Percentiles rank a stretch among this genome's conserved stretches.
These are phyloP conservation scores for Neuroscelio doddi DNA, from an alignment of 2,888 invertebrate genomes.

Conservation along the genomic window DNA sequence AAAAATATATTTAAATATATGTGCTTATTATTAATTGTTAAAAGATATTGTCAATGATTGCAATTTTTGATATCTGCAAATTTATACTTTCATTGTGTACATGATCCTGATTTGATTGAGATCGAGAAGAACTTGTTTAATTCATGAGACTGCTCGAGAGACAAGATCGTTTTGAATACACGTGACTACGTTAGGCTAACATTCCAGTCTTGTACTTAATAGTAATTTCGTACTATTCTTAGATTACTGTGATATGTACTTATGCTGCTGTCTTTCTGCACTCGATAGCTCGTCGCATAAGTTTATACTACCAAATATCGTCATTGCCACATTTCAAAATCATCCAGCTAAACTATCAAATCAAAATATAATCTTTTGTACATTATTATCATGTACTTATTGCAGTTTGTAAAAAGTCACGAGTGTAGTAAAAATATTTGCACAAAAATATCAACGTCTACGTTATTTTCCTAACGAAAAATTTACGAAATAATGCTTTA, in stretches of 20 bases:
- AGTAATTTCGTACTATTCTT: conserved; percentile 30
- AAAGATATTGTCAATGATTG: no score
- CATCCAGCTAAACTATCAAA: background rate
- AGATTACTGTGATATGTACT: conserved; percentile 39
- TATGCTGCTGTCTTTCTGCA: conserved; percentile 40
- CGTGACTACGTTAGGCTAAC: conserved; percentile 16
- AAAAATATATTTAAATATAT: background rate
- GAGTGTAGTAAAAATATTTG: conserved; percentile 32
- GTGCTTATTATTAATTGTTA: no score
- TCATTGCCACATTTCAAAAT: conserved; percentile 16
- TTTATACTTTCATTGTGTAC: no score
- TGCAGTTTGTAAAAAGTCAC: conserved; percentile 32
- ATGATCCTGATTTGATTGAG: no score
- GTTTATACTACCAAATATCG: conserved; percentile 25
- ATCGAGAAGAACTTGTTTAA: conserved; percentile 1
- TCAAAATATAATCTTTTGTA: conserved; percentile 7
- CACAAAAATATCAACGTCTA: no score
- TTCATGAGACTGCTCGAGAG: conserved; percentile 27
- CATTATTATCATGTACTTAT: conserved; percentile 6
- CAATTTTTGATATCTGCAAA: no score
- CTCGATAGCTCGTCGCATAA: conserved; percentile 17
- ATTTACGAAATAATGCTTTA: no score
- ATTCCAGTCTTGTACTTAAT: conserved; percentile 34
- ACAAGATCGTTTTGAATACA: conserved; percentile 20
- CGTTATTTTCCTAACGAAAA: no score